Evolutionary conservation across 2,797 vertebrate genomes (phyloP).

Genomic region (Lemur catta): DNA sequence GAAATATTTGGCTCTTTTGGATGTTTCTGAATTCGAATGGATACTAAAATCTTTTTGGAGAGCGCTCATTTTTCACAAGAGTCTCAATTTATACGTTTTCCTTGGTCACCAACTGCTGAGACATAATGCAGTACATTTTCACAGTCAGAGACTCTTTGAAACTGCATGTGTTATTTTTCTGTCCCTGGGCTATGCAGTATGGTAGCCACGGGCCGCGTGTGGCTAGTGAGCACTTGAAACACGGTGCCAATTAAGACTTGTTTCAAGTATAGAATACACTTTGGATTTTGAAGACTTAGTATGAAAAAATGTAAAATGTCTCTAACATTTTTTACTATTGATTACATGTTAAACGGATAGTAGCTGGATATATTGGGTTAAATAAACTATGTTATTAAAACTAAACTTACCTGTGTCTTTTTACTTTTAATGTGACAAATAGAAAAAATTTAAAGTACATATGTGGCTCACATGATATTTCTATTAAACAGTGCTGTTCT

Average conservation of each 20-base stretch:
- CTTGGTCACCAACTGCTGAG: neutral
- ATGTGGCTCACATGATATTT: neutral
- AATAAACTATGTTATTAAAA: neutral
- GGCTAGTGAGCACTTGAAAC: neutral
- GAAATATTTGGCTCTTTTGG: neutral
- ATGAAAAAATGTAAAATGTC: neutral
- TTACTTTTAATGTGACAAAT: neutral
- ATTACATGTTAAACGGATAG: neutral
- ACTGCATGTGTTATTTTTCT: neutral
- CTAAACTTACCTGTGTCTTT: neutral
- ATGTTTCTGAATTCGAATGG: conserved; percentile 19
- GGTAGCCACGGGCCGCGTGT: neutral
- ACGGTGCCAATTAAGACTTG: neutral
- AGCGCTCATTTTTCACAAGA: neutral
- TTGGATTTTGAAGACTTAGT: neutral
- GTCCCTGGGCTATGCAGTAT: neutral
- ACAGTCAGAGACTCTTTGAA: neutral
- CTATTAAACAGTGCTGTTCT: neutral
- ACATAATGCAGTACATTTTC: neutral
- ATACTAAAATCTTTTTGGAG: neutral
- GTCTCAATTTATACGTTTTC: neutral
- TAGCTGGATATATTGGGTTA: neutral
- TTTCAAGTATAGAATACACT: neutral
- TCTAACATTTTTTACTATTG: neutral
- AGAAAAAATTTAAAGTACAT: neutral